Evolutionary conservation across 2,797 vertebrate species (phyloP).

Genomic region (Clarias laeviceps): DNA sequence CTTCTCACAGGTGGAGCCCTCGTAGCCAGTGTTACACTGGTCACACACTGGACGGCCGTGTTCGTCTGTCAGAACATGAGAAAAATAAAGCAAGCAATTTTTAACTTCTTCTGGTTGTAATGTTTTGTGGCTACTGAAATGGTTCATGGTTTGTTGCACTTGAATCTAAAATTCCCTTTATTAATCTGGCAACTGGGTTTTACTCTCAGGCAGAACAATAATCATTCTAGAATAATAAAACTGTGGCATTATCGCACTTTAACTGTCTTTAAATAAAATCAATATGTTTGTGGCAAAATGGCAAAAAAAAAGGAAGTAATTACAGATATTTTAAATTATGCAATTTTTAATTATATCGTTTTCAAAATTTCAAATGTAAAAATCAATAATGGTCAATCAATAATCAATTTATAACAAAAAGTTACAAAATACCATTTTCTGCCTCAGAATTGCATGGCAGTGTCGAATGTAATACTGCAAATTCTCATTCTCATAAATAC

Average conservation of each 20-base stretch:
- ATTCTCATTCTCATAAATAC: neutral
- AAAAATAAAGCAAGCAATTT: neutral
- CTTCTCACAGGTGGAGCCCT: constrained; percentile 74
- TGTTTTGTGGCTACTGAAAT: neutral
- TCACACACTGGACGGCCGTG: constrained; percentile 66
- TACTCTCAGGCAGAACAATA: neutral
- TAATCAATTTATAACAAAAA: neutral
- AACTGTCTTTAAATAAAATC: neutral
- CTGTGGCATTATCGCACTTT: neutral
- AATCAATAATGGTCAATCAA: neutral
- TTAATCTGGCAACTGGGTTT: neutral
- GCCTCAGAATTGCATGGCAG: neutral
- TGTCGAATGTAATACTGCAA: neutral
- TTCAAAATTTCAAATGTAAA: neutral
- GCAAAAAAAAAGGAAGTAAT: neutral
- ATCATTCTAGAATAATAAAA: neutral
- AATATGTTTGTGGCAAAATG: neutral
- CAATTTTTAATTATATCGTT: neutral
- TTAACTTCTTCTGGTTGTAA: neutral
- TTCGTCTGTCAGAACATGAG: constrained; percentile 59
- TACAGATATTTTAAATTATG: neutral
- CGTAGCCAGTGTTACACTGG: constrained; percentile 73
- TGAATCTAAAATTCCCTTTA: neutral
- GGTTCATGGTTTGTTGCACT: neutral
- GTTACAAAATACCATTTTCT: neutral